Base-by-base conservation (phyloP, 1,140 invertebrate genomes). In the Asbolus verrucosus region DNA sequence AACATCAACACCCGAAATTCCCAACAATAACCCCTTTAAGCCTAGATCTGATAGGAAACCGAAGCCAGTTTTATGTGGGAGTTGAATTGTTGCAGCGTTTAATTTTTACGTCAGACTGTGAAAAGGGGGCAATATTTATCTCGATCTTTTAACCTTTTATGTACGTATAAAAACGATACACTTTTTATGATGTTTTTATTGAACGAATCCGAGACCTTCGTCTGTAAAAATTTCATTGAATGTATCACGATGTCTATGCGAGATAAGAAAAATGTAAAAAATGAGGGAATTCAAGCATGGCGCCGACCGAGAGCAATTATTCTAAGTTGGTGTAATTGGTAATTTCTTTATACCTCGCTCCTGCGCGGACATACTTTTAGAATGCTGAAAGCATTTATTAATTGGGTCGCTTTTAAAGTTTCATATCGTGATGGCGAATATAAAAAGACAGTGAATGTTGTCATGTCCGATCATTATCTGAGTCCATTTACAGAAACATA, bases 331-430 rank as follows among this genome's bases (percentile, higher is more conserved):
- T n/a, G 21, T 54, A 54, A 54, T 54, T 27, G 46, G 21, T 54
- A 54, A 54, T 54, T 54, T 54, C 46, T 54, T 54, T 54, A 46
- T 46, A 16, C 41, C 41, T 46, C 41, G 41, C 41, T 46, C 19
- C 46, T 27, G 21, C 46, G 27, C 18, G 46, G 27, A 54, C 46
- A 54, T 54, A 54, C 46, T 54, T 54, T 54, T 24, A 54, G 46
- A 54, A 54, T 54, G 46, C 46, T 54, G 46, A 54, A 54, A 54
- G 46, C 46, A 54, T 54, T 54, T 54, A 54, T 54, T 54, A 54
- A 54, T 54, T 54, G 46, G 46, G 46, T 54, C 46, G 46, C 46
- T 54, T 54, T 54, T 54, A 54, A 54, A 24, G 46, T 54, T 54
- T 54, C 46, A 54, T 54, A 54, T 27, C 46, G 46, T 54, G 46